These are phyloP conservation scores for Myotis davidii DNA, from an alignment of 2,113 vertebrate genomes.

Conservation along the genomic window DNA sequence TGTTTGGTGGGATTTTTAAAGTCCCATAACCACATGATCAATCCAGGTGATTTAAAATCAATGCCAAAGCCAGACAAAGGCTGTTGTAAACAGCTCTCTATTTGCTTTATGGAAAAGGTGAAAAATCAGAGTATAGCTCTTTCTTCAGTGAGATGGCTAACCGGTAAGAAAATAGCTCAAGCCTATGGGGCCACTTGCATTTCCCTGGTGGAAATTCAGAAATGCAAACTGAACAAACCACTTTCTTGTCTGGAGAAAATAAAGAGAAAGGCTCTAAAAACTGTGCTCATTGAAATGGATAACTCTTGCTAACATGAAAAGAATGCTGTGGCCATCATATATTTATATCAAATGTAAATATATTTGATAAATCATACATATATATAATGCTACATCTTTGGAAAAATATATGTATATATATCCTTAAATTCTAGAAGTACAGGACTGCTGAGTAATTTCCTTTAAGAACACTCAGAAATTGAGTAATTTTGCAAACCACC, in stretches of 20 bases:
- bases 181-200: neutral
- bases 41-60: slow-evolving; percentile 81
- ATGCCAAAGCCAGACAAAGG: slow-evolving; percentile 78
- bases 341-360: neutral
- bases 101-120: slow-evolving; percentile 67
- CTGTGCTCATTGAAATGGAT: neutral
- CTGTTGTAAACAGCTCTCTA: slow-evolving; percentile 72
- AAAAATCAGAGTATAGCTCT: slow-evolving; percentile 14
- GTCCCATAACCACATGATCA: slow-evolving; percentile 79
- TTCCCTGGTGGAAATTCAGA: slow-evolving; percentile 42
- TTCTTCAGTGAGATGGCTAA: slow-evolving; percentile 40
- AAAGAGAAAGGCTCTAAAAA: slow-evolving; percentile 1
- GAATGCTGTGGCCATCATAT: neutral
- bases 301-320: slow-evolving; percentile 1
- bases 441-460: neutral
- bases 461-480: slow-evolving; percentile 32
- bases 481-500: slow-evolving; percentile 4
- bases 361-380: neutral
- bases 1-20: slow-evolving; percentile 70
- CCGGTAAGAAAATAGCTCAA: neutral
- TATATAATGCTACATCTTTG: neutral
- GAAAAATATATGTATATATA: neutral
- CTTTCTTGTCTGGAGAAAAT: neutral
- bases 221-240: neutral
- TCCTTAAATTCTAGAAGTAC: neutral